Percentiles rank a stretch among this genome's conserved stretches.
Evolutionary conservation across 2,797 vertebrate genomes (phyloP).

Genomic region (Alca torda): DNA sequence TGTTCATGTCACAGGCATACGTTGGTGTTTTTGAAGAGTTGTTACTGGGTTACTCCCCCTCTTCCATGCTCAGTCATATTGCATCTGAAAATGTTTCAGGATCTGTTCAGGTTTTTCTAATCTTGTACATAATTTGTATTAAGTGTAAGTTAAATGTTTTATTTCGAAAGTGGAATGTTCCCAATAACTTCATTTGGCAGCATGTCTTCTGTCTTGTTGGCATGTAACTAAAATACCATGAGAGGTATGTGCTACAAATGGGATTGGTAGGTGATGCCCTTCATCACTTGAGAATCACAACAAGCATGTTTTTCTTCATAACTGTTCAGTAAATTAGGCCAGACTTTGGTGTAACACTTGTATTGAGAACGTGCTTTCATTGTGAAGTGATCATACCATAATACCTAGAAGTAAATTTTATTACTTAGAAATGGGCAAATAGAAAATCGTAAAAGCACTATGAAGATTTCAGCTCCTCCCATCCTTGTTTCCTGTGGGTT

Average conservation of each 20-base stretch:
- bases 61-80: slow-evolving; percentile 28
- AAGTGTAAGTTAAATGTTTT: slow-evolving; percentile 85
- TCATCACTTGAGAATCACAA: slow-evolving; percentile 63
- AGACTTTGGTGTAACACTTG: slow-evolving; percentile 66
- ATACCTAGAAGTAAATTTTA: slow-evolving; percentile 69
- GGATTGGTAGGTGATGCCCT: slow-evolving; percentile 66
- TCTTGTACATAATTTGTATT: slow-evolving; percentile 85
- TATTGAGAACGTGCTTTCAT: slow-evolving; percentile 69
- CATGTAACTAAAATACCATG: slow-evolving; percentile 68
- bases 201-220: slow-evolving; percentile 76
- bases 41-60: slow-evolving; percentile 50
- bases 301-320: slow-evolving; percentile 57
- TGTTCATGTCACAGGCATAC: slow-evolving; percentile 67
- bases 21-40: slow-evolving; percentile 71
- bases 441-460: slow-evolving; percentile 70
- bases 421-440: slow-evolving; percentile 69
- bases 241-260: slow-evolving; percentile 72
- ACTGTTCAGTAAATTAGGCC: slow-evolving; percentile 66
- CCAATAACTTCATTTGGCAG: slow-evolving; percentile 75
- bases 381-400: slow-evolving; percentile 72
- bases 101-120: slow-evolving; percentile 75
- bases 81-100: slow-evolving; percentile 65
- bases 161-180: slow-evolving; percentile 75
- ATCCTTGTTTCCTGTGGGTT: slow-evolving; percentile 39
- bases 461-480: slow-evolving; percentile 65